Base-by-base conservation (phyloP, 2,888 invertebrate genomes). In the Nineta flava region DNA sequence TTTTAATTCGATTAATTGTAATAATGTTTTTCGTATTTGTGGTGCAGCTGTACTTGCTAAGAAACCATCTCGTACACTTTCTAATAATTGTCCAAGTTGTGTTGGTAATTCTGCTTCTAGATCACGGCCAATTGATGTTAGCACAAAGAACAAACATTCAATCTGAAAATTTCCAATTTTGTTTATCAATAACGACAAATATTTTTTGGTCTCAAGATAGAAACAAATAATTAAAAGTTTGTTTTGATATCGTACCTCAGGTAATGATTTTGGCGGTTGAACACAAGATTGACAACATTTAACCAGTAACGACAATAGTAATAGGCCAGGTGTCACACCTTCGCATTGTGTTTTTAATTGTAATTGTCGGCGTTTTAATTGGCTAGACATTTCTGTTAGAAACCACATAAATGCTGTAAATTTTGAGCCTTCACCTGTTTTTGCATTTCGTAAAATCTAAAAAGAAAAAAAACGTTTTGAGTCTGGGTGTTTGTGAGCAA, bases 201-300 rank as follows among this genome's bases (percentile, higher is more conserved):
- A 45, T n/a, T n/a, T n/a, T n/a, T n/a, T n/a, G n/a, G n/a, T n/a
- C n/a, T n/a, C n/a, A n/a, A n/a, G 7, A 26, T 26, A 26, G 19
- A 19, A 19, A 26, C 4, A 5, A 5, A 26, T 26, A 26, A 6
- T 26, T 6, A 26, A 6, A 19, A 19, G 2, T 19, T 19, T 19
- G 3, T 19, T 19, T 19, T 19, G n/a, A n/a, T n/a, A 2, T 34
- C 40, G 16, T 61, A 85, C 86, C 71, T 91, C 90, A 49, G 83
- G 79, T 47, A 86, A 72, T 47, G 86, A 86, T 59, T 85, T 83
- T 6, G 87, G 85, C 56, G 87, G 81, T 56, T 81, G 79, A 56
- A 91, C 81, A 67, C 88, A 88, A 63, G 87, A 86, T 67, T 87
- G 84, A 65, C 91, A 92, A 67, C 88, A 91, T 68, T 90, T 90